A percentile compares a stretch with the other conserved stretches of the same genome.
phyloP scores from a whole-genome alignment of 2,113 vertebrate species.

The Pelobates fuscus region DNA sequence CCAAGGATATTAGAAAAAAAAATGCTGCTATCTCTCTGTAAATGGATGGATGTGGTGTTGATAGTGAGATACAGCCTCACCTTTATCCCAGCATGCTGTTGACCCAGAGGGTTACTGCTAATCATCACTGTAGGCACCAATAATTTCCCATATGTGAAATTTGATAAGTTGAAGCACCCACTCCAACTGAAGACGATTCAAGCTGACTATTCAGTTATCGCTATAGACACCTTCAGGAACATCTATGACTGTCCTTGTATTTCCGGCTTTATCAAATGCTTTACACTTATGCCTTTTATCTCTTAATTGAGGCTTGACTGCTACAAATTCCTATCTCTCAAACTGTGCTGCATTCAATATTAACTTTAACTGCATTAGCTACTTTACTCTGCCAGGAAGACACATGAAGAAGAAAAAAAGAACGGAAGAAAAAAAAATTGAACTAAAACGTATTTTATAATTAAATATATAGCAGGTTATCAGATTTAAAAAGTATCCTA shows the following conservation, averaged over 20 bases:
- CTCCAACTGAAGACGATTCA: constrained; percentile 84
- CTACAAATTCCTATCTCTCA: constrained; percentile 92
- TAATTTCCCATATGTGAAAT: constrained; percentile 96
- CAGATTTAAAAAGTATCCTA: too few species aligned
- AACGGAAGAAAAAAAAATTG: constrained; percentile 69
- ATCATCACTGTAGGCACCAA: constrained; percentile 94
- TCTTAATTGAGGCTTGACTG: constrained; percentile 94
- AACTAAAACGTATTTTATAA: constrained; percentile 72
- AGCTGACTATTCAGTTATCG: constrained; percentile 91
- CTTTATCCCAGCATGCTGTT: constrained; percentile 95
- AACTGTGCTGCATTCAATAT: constrained; percentile 90
- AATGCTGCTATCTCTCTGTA: constrained; percentile 78
- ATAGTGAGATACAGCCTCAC: constrained; percentile 90
- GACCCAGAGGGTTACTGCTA: constrained; percentile 88
- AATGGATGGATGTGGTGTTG: constrained; percentile 89
- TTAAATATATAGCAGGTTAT: constrained; percentile 63
- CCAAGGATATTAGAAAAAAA: constrained; percentile 65
- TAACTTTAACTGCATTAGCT: constrained; percentile 92
- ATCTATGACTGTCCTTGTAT: constrained; percentile 81
- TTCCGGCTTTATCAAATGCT: constrained; percentile 92
- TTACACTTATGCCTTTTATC: constrained; percentile 92
- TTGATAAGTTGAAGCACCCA: constrained; percentile 98
- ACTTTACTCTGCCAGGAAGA: constrained; percentile 60
- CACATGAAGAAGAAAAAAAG: constrained; percentile 71
- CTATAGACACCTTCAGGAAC: constrained; percentile 91